Percentiles rank a stretch among this genome's conserved stretches.
These are phyloP conservation scores for Sarcoramphus papa DNA, from an alignment of 2,797 vertebrate species.

Conservation along the genomic window DNA sequence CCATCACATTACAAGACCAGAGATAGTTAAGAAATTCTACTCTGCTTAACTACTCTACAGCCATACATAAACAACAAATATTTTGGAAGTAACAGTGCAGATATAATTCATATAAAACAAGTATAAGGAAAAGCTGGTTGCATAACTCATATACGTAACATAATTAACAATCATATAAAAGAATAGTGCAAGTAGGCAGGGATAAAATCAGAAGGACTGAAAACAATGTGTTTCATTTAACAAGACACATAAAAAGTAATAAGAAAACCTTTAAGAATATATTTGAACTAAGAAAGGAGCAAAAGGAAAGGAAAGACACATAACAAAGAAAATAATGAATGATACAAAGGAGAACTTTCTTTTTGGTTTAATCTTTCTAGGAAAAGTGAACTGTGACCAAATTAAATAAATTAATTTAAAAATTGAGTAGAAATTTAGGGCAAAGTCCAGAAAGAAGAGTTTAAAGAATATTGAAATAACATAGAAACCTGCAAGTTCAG, in stretches of 20 bases:
- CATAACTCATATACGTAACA: rapidly evolving
- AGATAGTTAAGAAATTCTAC: neutral
- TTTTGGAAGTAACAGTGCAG: neutral
- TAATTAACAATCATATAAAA: neutral
- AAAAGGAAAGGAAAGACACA: neutral
- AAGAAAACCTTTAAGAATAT: neutral
- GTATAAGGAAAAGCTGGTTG: neutral
- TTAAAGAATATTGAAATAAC: neutral
- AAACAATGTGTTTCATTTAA: neutral
- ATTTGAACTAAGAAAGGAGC: neutral
- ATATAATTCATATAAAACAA: neutral
- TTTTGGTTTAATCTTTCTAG: neutral
- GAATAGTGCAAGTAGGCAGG: neutral
- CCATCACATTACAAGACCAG: neutral
- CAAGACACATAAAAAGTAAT: neutral
- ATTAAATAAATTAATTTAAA: neutral
- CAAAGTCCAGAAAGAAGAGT: neutral
- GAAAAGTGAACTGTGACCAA: neutral
- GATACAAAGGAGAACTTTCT: neutral
- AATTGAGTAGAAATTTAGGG: neutral
- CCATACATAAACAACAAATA: neutral
- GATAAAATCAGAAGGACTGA: neutral
- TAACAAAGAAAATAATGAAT: neutral
- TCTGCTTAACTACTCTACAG: neutral
- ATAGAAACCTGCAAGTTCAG: neutral